phyloP scores from a whole-genome alignment of 2,888 invertebrate species.

The Eupeodes luniger region DNA sequence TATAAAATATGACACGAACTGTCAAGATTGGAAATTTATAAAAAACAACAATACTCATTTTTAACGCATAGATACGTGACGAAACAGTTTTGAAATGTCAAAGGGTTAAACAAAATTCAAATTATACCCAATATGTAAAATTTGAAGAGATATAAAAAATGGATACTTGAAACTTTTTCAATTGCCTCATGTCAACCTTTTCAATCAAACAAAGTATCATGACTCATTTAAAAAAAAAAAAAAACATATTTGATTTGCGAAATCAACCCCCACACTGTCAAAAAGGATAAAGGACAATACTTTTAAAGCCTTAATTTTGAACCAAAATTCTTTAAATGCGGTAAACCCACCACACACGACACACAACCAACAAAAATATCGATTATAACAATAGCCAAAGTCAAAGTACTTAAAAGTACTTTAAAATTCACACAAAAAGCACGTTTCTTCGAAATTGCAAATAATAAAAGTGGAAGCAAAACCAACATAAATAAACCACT shows the following conservation, averaged over 20 bases:
- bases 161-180: conserved; percentile 23
- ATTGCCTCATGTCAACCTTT: conserved; percentile 36
- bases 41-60: too few relatives aligned
- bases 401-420: conserved; percentile 56
- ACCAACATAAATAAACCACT: conserved; percentile 63
- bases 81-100: neutral
- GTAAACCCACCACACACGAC: conserved; percentile 1
- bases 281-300: neutral
- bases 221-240: conserved; percentile 41
- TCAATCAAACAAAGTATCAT: conserved; percentile 18
- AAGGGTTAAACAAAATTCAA: neutral
- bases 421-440: conserved; percentile 53
- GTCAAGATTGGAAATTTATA: too few relatives aligned
- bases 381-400: conserved; percentile 60
- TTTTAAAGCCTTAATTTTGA: conserved; percentile 21
- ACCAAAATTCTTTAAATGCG: conserved; percentile 32
- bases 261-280: conserved; percentile 21
- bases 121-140: conserved; percentile 20
- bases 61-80: too few relatives aligned
- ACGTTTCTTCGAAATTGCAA: conserved; percentile 47
- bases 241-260: conserved; percentile 44
- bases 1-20: too few relatives aligned
- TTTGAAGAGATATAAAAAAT: conserved; percentile 4
- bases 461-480: conserved; percentile 27
- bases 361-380: conserved; percentile 53